These are phyloP conservation scores for Aldabrachelys gigantea DNA, from an alignment of 2,113 vertebrate genomes.

Conservation along the genomic window DNA sequence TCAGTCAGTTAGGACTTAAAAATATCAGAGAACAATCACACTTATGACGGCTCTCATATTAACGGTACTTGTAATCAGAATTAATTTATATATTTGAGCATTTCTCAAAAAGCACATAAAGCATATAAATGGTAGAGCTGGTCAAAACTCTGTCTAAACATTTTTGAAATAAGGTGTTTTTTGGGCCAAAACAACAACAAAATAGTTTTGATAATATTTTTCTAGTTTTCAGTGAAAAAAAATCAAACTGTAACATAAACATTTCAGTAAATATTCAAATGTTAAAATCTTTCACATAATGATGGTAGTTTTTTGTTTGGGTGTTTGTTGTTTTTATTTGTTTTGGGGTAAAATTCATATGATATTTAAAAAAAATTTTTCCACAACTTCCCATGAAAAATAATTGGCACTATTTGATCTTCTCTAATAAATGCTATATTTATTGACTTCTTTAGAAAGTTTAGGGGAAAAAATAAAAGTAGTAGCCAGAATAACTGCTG, in stretches of 20 bases:
- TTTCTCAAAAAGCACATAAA: neutral
- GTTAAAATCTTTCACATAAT: neutral
- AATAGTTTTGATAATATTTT: neutral
- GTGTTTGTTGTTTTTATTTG: neutral
- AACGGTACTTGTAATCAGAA: neutral
- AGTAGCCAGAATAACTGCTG: slow-evolving; percentile 53
- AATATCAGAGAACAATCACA: neutral
- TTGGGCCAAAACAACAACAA: neutral
- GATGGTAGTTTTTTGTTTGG: neutral
- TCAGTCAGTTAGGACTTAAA: neutral
- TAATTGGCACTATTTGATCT: neutral
- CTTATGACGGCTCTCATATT: neutral
- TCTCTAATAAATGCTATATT: neutral
- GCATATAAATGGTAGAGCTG: neutral
- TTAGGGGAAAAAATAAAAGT: neutral
- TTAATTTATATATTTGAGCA: neutral
- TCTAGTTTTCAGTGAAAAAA: slow-evolving; percentile 6
- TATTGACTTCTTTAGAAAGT: neutral
- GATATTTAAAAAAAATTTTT: neutral
- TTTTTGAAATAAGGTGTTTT: neutral
- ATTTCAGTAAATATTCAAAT: neutral
- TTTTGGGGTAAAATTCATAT: neutral
- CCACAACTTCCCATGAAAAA: neutral
- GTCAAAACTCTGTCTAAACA: neutral
- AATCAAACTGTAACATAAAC: neutral